phyloP scores from a whole-genome alignment of 2,113 vertebrate species.

The Oryzias curvinotus region DNA sequence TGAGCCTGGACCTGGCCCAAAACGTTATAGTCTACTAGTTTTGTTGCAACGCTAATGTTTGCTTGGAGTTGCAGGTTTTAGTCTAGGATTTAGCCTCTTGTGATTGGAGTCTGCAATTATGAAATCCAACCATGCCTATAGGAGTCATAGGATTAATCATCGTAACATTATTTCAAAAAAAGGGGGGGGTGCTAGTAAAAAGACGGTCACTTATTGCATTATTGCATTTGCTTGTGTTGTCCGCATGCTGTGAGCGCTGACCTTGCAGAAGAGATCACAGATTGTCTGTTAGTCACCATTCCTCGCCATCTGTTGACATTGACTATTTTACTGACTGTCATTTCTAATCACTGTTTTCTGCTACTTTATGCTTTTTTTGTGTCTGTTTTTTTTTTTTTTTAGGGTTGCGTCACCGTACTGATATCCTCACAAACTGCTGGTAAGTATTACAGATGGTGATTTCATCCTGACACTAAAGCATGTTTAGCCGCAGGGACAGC shows the following conservation, averaged over 20 bases:
- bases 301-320: background rate
- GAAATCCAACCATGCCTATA: no score
- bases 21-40: no score
- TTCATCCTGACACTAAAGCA: background rate
- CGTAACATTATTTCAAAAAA: background rate
- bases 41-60: no score
- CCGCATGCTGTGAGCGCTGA: background rate
- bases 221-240: background rate
- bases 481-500: background rate
- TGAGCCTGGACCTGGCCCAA: no score
- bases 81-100: no score
- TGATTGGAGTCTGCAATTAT: no score
- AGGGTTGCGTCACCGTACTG: conserved; percentile 57
- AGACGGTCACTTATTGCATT: fast-evolving
- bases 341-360: conserved; percentile 17
- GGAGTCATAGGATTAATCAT: no score
- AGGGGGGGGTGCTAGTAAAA: background rate
- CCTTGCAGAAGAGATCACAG: background rate
- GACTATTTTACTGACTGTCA: background rate
- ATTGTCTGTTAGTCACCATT: background rate
- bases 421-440: conserved; percentile 13
- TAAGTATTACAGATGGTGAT: conserved; percentile 13
- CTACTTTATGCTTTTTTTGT: background rate
- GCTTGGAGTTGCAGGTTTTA: no score
- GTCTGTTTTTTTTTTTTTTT: conserved; percentile 4